These are phyloP conservation scores for Amblyjoppa proteus DNA, from an alignment of 2,888 invertebrate species.

Conservation along the genomic window DNA sequence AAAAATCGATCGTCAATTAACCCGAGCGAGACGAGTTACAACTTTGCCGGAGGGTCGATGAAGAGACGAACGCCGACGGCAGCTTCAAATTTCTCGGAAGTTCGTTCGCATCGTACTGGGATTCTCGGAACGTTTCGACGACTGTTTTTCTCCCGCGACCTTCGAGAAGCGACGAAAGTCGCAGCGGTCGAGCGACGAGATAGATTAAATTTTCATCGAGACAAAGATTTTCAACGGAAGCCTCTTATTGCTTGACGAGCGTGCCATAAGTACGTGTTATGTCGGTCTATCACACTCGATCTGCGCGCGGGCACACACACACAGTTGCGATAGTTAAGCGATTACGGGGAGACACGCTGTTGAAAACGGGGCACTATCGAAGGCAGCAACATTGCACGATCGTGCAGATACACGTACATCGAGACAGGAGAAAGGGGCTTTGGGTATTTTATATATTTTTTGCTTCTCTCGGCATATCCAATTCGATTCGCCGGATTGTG, in stretches of 20 bases:
- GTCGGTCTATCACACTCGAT: neutral
- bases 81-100: neutral
- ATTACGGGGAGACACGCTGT: neutral
- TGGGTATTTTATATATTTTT: neutral
- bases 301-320: neutral
- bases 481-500: constrained; percentile 28
- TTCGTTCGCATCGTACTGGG: neutral
- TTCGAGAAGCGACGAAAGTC: neutral
- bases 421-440: neutral
- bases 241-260: neutral
- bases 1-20: neutral
- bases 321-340: neutral
- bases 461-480: constrained; percentile 2
- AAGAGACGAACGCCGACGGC: neutral
- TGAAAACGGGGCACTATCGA: constrained; percentile 4
- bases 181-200: neutral
- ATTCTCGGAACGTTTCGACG: neutral
- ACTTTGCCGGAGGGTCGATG: neutral
- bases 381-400: neutral
- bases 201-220: neutral
- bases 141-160: neutral
- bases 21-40: neutral
- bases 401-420: neutral
- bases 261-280: neutral
- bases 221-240: neutral